These are phyloP conservation scores for Cerastis rubricosa DNA, from an alignment of 2,888 invertebrate genomes.

Conservation along the genomic window DNA sequence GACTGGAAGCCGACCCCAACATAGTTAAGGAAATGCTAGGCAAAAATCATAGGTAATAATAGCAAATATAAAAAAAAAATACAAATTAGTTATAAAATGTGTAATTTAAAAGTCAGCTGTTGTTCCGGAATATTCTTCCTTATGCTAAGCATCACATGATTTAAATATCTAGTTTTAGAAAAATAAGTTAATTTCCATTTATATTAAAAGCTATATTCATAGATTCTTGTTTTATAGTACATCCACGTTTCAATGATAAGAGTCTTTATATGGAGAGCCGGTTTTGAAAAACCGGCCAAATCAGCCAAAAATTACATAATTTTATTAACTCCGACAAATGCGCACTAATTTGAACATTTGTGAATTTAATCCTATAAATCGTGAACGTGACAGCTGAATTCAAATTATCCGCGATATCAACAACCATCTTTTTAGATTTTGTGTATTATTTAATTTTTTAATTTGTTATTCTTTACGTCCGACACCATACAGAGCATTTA, in stretches of 20 bases:
- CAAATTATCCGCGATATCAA: not conserved
- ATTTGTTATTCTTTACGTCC: too few relatives aligned
- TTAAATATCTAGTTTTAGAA: not conserved
- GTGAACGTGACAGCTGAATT: not conserved
- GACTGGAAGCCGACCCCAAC: too few relatives aligned
- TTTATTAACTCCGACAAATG: not conserved
- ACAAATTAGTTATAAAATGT: not conserved
- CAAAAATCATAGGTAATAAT: too few relatives aligned
- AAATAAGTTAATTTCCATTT: constrained; percentile 7
- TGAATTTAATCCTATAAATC: not conserved
- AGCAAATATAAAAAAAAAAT: too few relatives aligned
- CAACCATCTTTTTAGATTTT: not conserved
- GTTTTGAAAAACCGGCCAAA: not conserved
- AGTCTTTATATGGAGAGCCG: not conserved
- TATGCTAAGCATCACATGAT: not conserved
- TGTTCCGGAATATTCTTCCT: not conserved
- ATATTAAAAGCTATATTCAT: constrained; percentile 10
- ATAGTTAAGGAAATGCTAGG: too few relatives aligned
- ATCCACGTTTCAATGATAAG: not conserved
- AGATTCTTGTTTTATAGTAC: not conserved
- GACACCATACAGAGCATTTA: too few relatives aligned
- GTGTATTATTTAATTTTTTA: too few relatives aligned
- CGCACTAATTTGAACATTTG: not conserved
- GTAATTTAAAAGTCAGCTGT: not conserved
- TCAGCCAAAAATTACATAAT: not conserved